phyloP scores from a whole-genome alignment of 2,113 vertebrate genomes.

The Rostratula benghalensis region DNA sequence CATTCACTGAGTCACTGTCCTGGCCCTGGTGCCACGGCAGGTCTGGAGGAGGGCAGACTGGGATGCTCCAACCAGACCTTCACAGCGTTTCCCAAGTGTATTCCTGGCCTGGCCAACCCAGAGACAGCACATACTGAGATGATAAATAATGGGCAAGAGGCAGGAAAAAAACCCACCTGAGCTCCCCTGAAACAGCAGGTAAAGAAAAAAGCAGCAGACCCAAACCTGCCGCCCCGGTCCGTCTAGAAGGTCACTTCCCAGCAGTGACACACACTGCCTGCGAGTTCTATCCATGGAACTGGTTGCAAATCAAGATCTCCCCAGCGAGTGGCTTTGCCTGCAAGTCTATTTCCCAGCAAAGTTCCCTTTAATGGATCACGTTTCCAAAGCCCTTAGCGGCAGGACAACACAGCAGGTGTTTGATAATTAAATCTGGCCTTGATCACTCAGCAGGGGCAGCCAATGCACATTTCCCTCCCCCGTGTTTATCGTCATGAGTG shows the following conservation, averaged over 20 bases:
- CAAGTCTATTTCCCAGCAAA: background rate
- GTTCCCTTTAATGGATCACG: background rate
- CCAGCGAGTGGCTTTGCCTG: accelerated
- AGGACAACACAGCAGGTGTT: conserved; percentile 18
- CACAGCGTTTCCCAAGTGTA: background rate
- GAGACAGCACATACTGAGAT: background rate
- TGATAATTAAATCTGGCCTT: conserved; percentile 13
- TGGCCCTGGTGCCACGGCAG: background rate
- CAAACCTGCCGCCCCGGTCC: background rate
- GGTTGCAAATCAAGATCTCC: background rate
- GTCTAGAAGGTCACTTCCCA: background rate
- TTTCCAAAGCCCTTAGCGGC: conserved; percentile 13
- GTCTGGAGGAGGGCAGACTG: background rate
- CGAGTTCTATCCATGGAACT: background rate
- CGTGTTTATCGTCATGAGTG: background rate
- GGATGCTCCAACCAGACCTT: background rate
- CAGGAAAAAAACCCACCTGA: background rate
- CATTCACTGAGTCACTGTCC: background rate
- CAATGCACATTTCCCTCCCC: background rate
- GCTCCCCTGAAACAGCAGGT: background rate
- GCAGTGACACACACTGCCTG: background rate
- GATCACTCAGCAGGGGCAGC: background rate
- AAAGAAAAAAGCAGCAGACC: background rate
- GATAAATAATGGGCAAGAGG: background rate
- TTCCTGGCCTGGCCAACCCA: background rate